These are phyloP conservation scores for Meganola albula DNA, from an alignment of 2,888 invertebrate genomes.

Conservation along the genomic window DNA sequence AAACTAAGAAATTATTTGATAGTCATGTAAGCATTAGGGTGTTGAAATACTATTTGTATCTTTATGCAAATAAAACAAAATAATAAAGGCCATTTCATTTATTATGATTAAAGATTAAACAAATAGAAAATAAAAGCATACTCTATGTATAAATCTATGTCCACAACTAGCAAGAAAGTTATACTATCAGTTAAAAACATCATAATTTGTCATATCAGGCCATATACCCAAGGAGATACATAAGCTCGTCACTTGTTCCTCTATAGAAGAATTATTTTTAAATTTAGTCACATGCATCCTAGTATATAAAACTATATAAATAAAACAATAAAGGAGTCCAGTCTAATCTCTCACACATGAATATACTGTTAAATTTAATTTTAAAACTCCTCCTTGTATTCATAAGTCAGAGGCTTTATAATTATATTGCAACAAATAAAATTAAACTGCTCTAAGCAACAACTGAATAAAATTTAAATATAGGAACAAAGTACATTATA, in stretches of 20 bases:
- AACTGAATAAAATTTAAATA: slow-evolving; percentile 56
- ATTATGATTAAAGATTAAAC: slow-evolving; percentile 46
- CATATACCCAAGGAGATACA: too few relatives aligned
- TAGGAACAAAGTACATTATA: slow-evolving; percentile 49
- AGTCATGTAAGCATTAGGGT: too few relatives aligned
- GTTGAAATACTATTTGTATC: too few relatives aligned
- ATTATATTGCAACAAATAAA: slow-evolving; percentile 26
- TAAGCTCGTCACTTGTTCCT: too few relatives aligned
- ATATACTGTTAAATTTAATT: slow-evolving; percentile 7
- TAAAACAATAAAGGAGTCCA: slow-evolving; percentile 27
- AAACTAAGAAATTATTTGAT: too few relatives aligned
- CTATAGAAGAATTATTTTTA: too few relatives aligned
- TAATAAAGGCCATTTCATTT: slow-evolving; percentile 38
- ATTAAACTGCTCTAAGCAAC: slow-evolving; percentile 49
- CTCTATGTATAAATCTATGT: slow-evolving; percentile 25
- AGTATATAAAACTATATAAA: slow-evolving; percentile 19
- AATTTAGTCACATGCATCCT: slow-evolving; percentile 15
- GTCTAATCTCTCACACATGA: slow-evolving; percentile 33
- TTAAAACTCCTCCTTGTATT: too few relatives aligned
- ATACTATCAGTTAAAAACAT: slow-evolving; percentile 18
- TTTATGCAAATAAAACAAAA: too few relatives aligned
- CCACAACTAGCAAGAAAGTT: slow-evolving; percentile 13
- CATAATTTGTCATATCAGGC: slow-evolving; percentile 29
- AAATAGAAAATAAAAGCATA: slow-evolving; percentile 44
- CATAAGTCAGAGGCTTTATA: slow-evolving; percentile 14